Conservation (phyloP, 2,797 vertebrate genomes). For the Pangasius djambal region DNA sequence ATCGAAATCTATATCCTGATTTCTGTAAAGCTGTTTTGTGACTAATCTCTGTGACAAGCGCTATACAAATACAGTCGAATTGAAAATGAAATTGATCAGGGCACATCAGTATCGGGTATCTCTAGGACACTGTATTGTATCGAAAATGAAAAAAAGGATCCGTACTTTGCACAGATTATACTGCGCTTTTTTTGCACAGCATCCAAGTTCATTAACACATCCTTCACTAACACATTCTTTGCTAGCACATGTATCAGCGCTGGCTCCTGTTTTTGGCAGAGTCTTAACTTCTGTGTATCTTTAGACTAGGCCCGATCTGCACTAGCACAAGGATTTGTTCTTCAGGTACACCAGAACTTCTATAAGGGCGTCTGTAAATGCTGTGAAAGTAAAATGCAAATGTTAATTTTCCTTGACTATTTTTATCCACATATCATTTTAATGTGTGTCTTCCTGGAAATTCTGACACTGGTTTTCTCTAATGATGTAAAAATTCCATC, state of each 20-base stretch:
- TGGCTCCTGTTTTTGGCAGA: constrained; percentile 6
- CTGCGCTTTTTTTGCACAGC: neutral
- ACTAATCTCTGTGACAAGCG: neutral
- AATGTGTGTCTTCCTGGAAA: neutral
- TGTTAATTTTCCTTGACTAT: neutral
- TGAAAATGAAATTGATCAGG: neutral
- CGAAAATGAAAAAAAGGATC: neutral
- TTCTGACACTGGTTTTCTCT: neutral
- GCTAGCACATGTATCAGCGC: neutral
- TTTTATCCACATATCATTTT: neutral
- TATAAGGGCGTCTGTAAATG: neutral
- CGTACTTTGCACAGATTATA: neutral
- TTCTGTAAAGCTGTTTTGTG: neutral
- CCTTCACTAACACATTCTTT: constrained; percentile 6
- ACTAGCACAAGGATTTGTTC: neutral
- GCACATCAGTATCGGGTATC: neutral
- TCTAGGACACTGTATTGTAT: neutral
- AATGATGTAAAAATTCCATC: neutral
- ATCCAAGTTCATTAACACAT: constrained; percentile 11
- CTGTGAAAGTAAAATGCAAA: neutral
- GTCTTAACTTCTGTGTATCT: neutral
- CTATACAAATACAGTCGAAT: neutral
- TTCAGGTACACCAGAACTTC: neutral
- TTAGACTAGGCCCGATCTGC: neutral
- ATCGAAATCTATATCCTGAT: neutral